Conservation (phyloP, 2,797 vertebrate genomes). For the Sebastes alutus region DNA sequence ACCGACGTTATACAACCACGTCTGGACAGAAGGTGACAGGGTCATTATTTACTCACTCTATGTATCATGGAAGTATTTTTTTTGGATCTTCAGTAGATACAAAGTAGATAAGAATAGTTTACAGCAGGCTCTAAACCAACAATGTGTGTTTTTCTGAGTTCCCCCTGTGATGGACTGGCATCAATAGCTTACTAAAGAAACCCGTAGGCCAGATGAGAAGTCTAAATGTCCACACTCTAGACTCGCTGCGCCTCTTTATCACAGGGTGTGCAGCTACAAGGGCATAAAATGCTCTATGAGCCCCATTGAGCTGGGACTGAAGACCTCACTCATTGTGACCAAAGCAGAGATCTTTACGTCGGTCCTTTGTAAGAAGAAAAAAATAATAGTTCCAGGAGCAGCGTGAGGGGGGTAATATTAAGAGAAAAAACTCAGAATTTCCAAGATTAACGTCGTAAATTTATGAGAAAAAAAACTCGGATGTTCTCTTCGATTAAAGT, state of each 20-base stretch:
- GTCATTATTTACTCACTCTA: background rate
- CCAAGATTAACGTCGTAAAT: too few relatives aligned
- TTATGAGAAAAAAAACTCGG: too few relatives aligned
- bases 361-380: too few relatives aligned
- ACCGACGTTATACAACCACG: background rate
- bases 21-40: constrained; percentile 7
- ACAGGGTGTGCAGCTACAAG: background rate
- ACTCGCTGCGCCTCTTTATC: background rate
- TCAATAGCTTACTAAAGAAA: background rate
- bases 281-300: background rate
- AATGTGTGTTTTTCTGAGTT: background rate
- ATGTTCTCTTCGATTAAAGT: too few relatives aligned
- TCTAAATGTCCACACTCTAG: background rate
- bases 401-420: too few relatives aligned
- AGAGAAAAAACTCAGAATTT: too few relatives aligned
- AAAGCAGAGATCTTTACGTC: too few relatives aligned
- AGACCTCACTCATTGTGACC: background rate
- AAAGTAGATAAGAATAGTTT: background rate
- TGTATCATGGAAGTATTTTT: background rate
- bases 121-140: background rate
- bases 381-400: too few relatives aligned
- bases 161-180: background rate
- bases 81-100: background rate
- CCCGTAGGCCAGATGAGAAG: background rate
- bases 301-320: background rate